phyloP scores from a whole-genome alignment of 2,113 vertebrate genomes.

The Proterorhinus semilunaris region DNA sequence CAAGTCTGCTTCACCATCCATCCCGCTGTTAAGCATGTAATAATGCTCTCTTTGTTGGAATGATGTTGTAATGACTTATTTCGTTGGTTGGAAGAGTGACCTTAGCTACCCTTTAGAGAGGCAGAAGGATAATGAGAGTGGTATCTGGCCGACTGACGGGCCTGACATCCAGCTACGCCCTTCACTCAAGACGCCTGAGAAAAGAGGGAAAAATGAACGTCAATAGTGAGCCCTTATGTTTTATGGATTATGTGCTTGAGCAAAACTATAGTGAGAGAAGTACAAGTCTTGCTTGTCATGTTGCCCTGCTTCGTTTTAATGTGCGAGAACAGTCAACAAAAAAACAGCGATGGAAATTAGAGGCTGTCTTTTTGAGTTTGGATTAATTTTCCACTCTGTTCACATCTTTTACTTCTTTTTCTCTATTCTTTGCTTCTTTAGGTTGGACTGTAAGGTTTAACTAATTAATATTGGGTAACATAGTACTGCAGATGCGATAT shows the following conservation, averaged over 20 bases:
- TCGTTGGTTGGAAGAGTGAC: constrained; percentile 64
- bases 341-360: constrained; percentile 58
- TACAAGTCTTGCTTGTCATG: constrained; percentile 70
- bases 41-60: constrained; percentile 61
- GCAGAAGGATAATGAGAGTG: constrained; percentile 68
- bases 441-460: neutral
- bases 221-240: constrained; percentile 73
- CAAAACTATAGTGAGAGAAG: constrained; percentile 67
- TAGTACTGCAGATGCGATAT: no score
- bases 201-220: constrained; percentile 50
- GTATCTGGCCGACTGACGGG: constrained; percentile 63
- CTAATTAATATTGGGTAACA: no score
- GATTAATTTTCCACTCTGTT: constrained; percentile 22
- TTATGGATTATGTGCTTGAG: constrained; percentile 73
- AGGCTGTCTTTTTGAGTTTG: constrained; percentile 55
- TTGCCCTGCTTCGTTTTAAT: constrained; percentile 63
- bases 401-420: constrained; percentile 15
- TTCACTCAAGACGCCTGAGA: constrained; percentile 65
- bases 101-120: constrained; percentile 66
- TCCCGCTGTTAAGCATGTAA: constrained; percentile 39
- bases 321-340: constrained; percentile 58
- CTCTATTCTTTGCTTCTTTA: constrained; percentile 10
- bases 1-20: constrained; percentile 19
- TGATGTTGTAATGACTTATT: constrained; percentile 56
- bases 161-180: constrained; percentile 69